A percentile compares a stretch with the other conserved stretches of the same genome.
phyloP scores from a whole-genome alignment of 2,888 invertebrate species.

The Osmoderma eremita region DNA sequence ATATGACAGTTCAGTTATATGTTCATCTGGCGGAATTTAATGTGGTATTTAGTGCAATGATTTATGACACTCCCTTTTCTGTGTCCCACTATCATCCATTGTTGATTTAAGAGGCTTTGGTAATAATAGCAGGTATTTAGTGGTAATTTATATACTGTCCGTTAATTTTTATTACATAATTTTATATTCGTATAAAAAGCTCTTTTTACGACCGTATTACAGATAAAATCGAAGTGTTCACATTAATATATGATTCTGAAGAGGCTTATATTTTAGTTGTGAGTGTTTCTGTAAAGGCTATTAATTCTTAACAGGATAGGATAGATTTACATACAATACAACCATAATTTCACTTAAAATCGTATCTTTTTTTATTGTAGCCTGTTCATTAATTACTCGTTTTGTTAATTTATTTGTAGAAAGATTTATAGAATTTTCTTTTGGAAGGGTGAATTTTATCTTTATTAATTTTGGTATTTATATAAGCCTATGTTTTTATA shows the following conservation, averaged over 20 bases:
- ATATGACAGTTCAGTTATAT: constrained; percentile 41
- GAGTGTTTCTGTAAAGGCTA: no score
- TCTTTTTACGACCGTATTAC: constrained; percentile 5
- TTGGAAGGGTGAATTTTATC: no score
- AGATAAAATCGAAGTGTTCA: constrained; percentile 17
- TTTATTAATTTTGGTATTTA: no score
- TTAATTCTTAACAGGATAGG: no score
- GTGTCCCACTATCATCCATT: constrained; percentile 53
- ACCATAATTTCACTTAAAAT: no score
- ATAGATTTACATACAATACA: no score
- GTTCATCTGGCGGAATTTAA: constrained; percentile 53
- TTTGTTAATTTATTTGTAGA: no score
- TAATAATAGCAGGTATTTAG: constrained; percentile 44
- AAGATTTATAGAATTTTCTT: no score
- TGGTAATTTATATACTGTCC: constrained; percentile 30
- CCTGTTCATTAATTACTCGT: no score
- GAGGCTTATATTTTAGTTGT: no score
- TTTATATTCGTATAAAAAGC: constrained; percentile 28
- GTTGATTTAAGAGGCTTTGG: constrained; percentile 50
- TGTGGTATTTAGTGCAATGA: constrained; percentile 56
- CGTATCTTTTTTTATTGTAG: no score
- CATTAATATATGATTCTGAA: constrained; percentile 20
- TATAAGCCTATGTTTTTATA: no score
- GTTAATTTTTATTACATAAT: constrained; percentile 31
- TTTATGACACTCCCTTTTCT: constrained; percentile 51